Evolutionary conservation across 2,888 invertebrate species (phyloP), one percentile per base, ranked within the genome.

Genomic region (Nephrotoma appendiculata): DNA sequence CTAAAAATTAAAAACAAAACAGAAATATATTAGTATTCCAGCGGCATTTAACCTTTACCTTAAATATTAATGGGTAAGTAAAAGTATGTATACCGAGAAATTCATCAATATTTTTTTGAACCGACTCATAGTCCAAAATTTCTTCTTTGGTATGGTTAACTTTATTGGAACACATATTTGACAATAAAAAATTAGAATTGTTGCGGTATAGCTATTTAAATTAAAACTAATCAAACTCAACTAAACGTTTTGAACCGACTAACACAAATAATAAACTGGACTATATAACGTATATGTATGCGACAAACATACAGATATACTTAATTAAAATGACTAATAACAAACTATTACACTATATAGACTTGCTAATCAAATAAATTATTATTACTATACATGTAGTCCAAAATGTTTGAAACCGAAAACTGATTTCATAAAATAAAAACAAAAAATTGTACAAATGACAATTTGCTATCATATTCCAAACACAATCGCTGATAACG

Each of bases 1-100:
- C 99, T 99, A 95, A 95, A 90, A 48, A 48, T 4, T 11, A 71
- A 57, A 15, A 57, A 9, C 9, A 71, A 71, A 71, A 71, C 31
- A 15, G 7, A 15, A 48, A 48, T 11, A 12, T 2, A 71, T 71
- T 71, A 31, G 31, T 71, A 71, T 71, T 71, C 7, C 3, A 31
- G 5, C 6, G 31, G 9, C 31, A 31, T 31, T 31, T 19, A 52
- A 52, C 15, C 6, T 52, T 15, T 19, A 52, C 52, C 15, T 52
- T 15, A 52, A 52, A 11, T 12, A 48, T 41, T n/a, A 9, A 4
- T 12, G 11, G n/a, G 48, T 48, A 48, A 48, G 11, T 48, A n/a
- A 48, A 41, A n/a, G 12, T 42, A 44, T 85, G 31, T 31, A 42
- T 85, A 85, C 85, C 85, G 9, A 85, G 85, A 44, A 44, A 85